Base-by-base conservation (phyloP, 1,140 invertebrate genomes). In the Danaus plexippus region DNA sequence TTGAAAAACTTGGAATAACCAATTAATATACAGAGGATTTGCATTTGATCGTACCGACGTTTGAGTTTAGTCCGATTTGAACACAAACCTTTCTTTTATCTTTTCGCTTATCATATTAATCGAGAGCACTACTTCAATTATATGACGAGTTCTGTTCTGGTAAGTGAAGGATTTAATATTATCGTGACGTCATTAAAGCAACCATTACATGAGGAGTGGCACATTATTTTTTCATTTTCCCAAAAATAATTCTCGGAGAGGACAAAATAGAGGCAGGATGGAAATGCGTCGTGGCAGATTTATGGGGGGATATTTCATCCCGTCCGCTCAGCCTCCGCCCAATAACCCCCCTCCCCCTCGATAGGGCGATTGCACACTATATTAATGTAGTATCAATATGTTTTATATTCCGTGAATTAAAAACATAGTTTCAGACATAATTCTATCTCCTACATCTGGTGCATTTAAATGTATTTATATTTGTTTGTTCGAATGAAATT, bases 1-100 rank as follows among this genome's bases (percentile, higher is more conserved):
- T 79, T 79, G 70, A 74, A 76, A 79, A 77, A 79, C 58, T 77
- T 79, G 61, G 68, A 75, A 77, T 71, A 78, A 70, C 71, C 72
- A 73, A 73, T 79, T 79, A 77, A 75, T 65, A 66, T 69, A 72
- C 64, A 69, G 22, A 32, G 22, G 22, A 32, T 32, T 32, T 32
- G 22, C 22, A 32, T 67, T 64, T 62, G 69, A 71, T 69, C 7
- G 22, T 22, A 22, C 18, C 18, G 18, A 22, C 18, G 18, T 32
- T 32, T 32, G 22, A 32, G 22, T 32, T 32, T 32, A 32, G 22
- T 3, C 22, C 5, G 22, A 32, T 32, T 32, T 32, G 7, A 32
- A 32, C 22, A 32, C 2, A 32, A 32, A 5, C 22, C 0, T 32
- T 32, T 8, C 7, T 32, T 32, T 32, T 7, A 32, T 0, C 5